Percentiles rank a stretch among this genome's conserved stretches.
Conservation (phyloP, 2,113 vertebrate genomes). For the Rhodinocichla rosea region DNA sequence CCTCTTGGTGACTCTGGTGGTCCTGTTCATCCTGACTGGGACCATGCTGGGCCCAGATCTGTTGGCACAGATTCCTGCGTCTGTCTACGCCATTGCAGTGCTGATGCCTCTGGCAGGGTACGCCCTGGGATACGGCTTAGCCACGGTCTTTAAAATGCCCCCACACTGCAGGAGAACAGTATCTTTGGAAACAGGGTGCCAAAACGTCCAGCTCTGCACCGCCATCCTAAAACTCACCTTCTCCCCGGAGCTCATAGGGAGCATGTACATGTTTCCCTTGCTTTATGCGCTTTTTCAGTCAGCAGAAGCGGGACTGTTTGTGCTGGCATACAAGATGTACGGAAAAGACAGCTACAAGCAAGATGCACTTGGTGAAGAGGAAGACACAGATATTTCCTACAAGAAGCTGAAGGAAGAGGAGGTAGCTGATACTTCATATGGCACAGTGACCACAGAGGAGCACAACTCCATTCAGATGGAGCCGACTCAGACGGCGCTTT, state of each 20-base stretch:
- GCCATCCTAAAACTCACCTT: conserved; percentile 97
- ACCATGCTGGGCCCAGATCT: conserved; percentile 93
- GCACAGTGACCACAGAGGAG: conserved; percentile 81
- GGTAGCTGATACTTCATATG: conserved; percentile 83
- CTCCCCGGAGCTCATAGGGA: conserved; percentile 86
- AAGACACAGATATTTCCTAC: conserved; percentile 88
- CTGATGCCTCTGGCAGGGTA: conserved; percentile 93
- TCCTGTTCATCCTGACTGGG: conserved; percentile 94
- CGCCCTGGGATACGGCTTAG: conserved; percentile 88
- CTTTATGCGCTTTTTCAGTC: conserved; percentile 96
- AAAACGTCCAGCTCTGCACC: conserved; percentile 97
- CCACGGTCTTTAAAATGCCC: conserved; percentile 83
- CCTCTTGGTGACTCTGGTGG: conserved; percentile 86
- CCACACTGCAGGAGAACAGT: conserved; percentile 88
- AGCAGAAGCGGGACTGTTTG: conserved; percentile 89
- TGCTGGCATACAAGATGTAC: conserved; percentile 87
- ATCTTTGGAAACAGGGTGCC: conserved; percentile 94
- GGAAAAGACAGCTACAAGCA: conserved; percentile 84
- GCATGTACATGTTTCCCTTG: conserved; percentile 97
- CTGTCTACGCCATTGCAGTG: conserved; percentile 89
- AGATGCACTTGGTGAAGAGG: conserved; percentile 74
- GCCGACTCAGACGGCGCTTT: conserved; percentile 66
- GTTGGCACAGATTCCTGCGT: conserved; percentile 85
- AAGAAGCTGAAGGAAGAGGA: conserved; percentile 92
- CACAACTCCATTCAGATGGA: conserved; percentile 76